phyloP scores from a whole-genome alignment of 2,113 vertebrate species.

The Eulacestoma nigropectus region DNA sequence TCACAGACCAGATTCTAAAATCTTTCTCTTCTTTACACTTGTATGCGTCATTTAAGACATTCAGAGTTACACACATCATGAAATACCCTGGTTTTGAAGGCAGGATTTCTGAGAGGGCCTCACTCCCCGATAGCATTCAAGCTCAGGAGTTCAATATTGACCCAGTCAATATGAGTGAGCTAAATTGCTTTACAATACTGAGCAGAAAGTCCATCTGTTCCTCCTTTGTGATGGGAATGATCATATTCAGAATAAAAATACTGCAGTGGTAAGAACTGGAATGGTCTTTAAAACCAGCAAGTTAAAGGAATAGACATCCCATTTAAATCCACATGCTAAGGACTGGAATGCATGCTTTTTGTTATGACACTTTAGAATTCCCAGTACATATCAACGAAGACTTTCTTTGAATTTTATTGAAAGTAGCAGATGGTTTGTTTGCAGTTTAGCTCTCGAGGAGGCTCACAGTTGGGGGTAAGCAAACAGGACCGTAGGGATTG shows the following conservation, averaged over 20 bases:
- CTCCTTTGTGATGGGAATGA: not conserved
- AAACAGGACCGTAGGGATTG: not conserved
- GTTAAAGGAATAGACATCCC: not conserved
- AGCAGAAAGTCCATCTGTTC: not conserved
- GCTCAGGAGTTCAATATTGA: not conserved
- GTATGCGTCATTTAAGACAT: not conserved
- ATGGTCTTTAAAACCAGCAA: not conserved
- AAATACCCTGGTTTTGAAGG: not conserved
- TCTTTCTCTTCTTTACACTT: not conserved
- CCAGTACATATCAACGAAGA: not conserved
- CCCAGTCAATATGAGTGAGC: not conserved
- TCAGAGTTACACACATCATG: not conserved
- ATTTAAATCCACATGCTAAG: not conserved
- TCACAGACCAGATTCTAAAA: not conserved
- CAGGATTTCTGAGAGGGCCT: not conserved
- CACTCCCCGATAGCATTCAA: not conserved
- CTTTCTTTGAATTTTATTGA: not conserved
- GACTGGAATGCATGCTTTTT: not conserved
- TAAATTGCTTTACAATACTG: not conserved
- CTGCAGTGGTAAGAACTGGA: not conserved
- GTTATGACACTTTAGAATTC: not conserved
- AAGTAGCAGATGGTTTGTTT: slow-evolving; percentile 8
- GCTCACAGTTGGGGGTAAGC: not conserved
- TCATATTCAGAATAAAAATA: not conserved
- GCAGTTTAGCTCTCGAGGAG: not conserved